Evolutionary conservation across 2,113 vertebrate species (phyloP).

Genomic region (Xyrauchen texanus): DNA sequence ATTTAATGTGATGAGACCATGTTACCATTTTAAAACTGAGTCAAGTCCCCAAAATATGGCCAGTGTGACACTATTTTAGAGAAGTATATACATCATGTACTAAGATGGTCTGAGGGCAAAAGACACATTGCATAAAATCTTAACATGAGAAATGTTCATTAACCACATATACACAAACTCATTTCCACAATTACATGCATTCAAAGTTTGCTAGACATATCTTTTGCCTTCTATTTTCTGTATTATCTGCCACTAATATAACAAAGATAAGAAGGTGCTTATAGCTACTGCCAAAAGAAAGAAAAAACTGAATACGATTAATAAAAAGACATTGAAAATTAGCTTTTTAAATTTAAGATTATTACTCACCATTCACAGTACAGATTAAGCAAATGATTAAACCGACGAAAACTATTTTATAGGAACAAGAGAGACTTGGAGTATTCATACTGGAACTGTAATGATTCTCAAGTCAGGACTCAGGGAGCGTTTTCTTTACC

Average conservation of each 20-base stretch:
- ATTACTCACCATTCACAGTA: constrained; percentile 55
- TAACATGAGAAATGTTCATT: neutral
- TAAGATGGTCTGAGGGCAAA: neutral
- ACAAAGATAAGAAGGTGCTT: too few relatives aligned
- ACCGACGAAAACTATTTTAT: constrained; percentile 10
- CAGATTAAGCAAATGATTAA: constrained; percentile 46
- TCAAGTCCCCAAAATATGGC: neutral
- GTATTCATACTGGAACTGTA: constrained; percentile 47
- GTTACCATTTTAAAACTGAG: neutral
- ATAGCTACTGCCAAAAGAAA: too few relatives aligned
- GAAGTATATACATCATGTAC: too few relatives aligned
- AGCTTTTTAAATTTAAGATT: neutral
- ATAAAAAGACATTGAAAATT: neutral
- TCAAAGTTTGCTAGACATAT: too few relatives aligned
- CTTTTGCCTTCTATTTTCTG: neutral
- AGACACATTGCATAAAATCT: neutral
- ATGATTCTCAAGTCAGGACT: constrained; percentile 35
- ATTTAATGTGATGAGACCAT: neutral
- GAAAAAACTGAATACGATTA: too few relatives aligned
- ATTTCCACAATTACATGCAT: neutral
- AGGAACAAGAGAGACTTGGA: constrained; percentile 9
- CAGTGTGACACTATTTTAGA: too few relatives aligned
- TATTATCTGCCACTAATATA: neutral
- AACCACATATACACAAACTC: neutral
- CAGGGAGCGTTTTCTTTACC: neutral